Evolutionary conservation across 2,797 vertebrate species (phyloP).

Genomic region (Chelmon rostratus): DNA sequence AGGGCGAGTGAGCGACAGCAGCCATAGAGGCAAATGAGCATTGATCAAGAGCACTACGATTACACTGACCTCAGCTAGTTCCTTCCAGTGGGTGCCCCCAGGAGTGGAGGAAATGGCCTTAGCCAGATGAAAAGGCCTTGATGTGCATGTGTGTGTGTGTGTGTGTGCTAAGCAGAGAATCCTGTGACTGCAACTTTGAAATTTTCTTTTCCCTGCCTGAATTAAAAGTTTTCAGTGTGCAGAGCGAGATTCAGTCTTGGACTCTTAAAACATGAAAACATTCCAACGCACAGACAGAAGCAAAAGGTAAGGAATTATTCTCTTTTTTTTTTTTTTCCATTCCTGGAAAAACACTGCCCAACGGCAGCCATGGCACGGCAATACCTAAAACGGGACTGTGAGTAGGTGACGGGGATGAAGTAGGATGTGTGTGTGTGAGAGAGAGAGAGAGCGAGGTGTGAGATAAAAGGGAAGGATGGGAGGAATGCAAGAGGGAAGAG

Average conservation of each 20-base stretch:
- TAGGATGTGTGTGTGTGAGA: slow-evolving; percentile 27
- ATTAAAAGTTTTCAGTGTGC: not conserved
- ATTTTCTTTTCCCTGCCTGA: not conserved
- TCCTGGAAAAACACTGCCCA: slow-evolving; percentile 20
- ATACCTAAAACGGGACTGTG: slow-evolving; percentile 50
- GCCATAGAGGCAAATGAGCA: slow-evolving; percentile 77
- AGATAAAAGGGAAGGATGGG: slow-evolving; percentile 80
- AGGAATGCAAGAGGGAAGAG: slow-evolving; percentile 73
- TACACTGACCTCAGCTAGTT: slow-evolving; percentile 81
- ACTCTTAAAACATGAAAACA: not conserved
- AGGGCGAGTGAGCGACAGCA: slow-evolving; percentile 59
- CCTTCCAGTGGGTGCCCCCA: slow-evolving; percentile 56
- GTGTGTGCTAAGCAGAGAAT: not conserved
- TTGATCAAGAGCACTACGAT: slow-evolving; percentile 82
- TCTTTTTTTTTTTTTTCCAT: not conserved
- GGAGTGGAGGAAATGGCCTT: slow-evolving; percentile 64
- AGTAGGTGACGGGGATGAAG: slow-evolving; percentile 69
- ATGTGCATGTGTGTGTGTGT: slow-evolving; percentile 15
- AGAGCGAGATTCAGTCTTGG: not conserved
- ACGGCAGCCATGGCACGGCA: slow-evolving; percentile 10
- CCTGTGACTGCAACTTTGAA: slow-evolving; percentile 11
- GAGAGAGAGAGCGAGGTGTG: slow-evolving; percentile 54
- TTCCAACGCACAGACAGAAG: not conserved
- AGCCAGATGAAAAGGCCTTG: slow-evolving; percentile 49
- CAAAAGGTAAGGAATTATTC: not conserved